Conservation (phyloP, 2,888 invertebrate genomes). For the Chorisops tibialis region DNA sequence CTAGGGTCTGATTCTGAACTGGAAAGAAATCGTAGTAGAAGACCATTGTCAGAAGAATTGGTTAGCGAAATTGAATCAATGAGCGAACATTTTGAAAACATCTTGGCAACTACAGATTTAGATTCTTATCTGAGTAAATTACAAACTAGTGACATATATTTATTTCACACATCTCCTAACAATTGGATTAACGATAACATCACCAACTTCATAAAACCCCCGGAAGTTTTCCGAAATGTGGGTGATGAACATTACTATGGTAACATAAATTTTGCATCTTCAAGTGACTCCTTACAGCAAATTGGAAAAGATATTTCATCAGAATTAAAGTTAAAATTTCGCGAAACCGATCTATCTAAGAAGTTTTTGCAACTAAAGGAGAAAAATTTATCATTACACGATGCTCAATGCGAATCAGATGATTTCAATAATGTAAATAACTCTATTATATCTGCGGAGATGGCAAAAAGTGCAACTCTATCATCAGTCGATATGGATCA, state of each 20-base stretch:
- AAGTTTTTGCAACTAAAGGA: constrained; percentile 36
- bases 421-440: constrained; percentile 33
- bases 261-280: constrained; percentile 50
- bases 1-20: constrained; percentile 54
- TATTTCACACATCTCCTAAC: constrained; percentile 43
- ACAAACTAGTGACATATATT: constrained; percentile 55
- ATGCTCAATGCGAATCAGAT: constrained; percentile 36
- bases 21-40: constrained; percentile 63
- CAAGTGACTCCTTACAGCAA: constrained; percentile 49
- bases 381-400: constrained; percentile 36
- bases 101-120: constrained; percentile 59
- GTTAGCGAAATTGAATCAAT: constrained; percentile 63
- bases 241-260: constrained; percentile 49
- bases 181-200: constrained; percentile 41
- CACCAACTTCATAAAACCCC: constrained; percentile 49
- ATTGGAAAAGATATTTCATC: constrained; percentile 29
- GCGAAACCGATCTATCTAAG: not conserved
- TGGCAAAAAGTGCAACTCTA: constrained; percentile 39
- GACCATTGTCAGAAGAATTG: constrained; percentile 74
- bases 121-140: constrained; percentile 67
- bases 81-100: constrained; percentile 57
- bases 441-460: constrained; percentile 27
- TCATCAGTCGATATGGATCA: constrained; percentile 37
- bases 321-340: not conserved
- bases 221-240: constrained; percentile 49